Conservation (phyloP, 2,113 vertebrate species). For the Oreocharis arfaki region DNA sequence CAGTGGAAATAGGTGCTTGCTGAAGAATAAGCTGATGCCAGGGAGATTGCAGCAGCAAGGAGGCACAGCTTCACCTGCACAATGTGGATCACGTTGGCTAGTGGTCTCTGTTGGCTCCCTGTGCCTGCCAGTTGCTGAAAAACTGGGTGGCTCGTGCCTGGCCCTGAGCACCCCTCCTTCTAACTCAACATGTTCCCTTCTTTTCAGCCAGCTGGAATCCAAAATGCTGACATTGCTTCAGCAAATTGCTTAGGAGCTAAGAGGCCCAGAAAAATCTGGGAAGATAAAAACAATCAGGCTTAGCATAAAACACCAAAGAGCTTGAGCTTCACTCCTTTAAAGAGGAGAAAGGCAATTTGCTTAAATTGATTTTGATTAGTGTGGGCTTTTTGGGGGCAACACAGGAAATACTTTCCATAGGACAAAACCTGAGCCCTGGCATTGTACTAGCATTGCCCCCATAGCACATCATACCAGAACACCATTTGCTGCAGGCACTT, state of each 20-base stretch:
- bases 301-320: not conserved
- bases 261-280: not conserved
- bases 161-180: not conserved
- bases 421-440: not conserved
- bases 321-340: not conserved
- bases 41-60: not conserved
- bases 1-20: not conserved
- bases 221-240: not conserved
- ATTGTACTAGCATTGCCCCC: not conserved
- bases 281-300: not conserved
- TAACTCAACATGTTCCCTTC: not conserved
- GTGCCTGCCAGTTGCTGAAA: slow-evolving; percentile 55
- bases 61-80: not conserved
- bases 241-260: not conserved
- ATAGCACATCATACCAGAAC: not conserved
- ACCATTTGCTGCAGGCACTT: not conserved
- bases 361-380: not conserved
- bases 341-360: not conserved
- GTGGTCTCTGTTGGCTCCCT: not conserved
- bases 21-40: not conserved
- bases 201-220: not conserved
- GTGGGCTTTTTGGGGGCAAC: not conserved
- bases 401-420: not conserved
- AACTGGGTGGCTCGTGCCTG: not conserved
- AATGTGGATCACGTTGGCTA: not conserved